A percentile compares a stretch with the other conserved stretches of the same genome.
phyloP scores from a whole-genome alignment of 2,113 vertebrate genomes.

The Vimba vimba region DNA sequence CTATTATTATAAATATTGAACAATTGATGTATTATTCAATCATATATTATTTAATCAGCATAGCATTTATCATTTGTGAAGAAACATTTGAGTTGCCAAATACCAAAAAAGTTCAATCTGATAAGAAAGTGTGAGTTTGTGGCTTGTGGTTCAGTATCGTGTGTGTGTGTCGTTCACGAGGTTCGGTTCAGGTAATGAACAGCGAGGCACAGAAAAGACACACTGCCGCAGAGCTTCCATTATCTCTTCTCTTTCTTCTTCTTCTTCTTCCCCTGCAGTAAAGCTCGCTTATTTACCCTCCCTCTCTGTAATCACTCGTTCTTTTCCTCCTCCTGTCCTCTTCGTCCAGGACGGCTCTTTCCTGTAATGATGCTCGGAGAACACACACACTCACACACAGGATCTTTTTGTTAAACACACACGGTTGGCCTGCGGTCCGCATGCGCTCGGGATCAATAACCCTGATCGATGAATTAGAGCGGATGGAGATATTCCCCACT shows the following conservation, averaged over 20 bases:
- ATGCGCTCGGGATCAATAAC: not conserved
- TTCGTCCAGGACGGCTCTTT: not conserved
- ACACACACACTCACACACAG: slow-evolving; percentile 14
- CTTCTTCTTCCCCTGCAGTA: slow-evolving; percentile 19
- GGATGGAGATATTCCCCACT: slow-evolving; percentile 2
- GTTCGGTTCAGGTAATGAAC: slow-evolving; percentile 4
- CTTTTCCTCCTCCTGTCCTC: slow-evolving; percentile 11
- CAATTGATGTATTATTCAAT: not conserved
- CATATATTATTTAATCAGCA: not conserved
- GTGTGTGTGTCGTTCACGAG: too few relatives aligned
- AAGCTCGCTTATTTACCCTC: not conserved
- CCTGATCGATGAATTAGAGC: slow-evolving; percentile 22
- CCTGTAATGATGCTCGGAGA: slow-evolving; percentile 9
- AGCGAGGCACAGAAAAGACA: not conserved
- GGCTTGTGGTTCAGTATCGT: too few relatives aligned
- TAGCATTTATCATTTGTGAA: not conserved
- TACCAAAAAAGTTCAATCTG: too few relatives aligned
- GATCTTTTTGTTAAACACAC: not conserved
- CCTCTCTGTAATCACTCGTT: not conserved
- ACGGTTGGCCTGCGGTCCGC: not conserved
- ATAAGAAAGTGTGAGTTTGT: too few relatives aligned
- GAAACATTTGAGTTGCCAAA: not conserved
- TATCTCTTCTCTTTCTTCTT: not conserved
- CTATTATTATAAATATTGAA: not conserved
- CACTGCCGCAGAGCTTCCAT: not conserved